phyloP scores from a whole-genome alignment of 1,140 invertebrate species.

The Brachionus asplanchnoidis region DNA sequence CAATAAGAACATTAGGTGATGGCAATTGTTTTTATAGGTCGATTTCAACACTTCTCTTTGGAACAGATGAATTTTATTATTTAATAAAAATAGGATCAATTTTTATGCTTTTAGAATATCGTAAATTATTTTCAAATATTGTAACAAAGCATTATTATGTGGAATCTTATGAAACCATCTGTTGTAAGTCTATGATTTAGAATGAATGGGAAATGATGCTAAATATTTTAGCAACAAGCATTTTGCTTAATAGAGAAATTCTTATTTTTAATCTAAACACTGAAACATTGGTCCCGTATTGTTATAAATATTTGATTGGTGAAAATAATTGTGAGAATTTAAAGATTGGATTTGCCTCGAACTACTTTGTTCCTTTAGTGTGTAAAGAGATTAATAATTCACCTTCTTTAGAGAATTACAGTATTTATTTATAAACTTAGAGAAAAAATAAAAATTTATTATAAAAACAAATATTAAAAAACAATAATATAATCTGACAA shows the following conservation, averaged over 20 bases:
- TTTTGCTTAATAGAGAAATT: neutral
- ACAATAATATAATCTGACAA: too few relatives aligned
- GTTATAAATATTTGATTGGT: neutral
- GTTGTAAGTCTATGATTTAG: neutral
- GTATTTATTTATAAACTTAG: neutral
- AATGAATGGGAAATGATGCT: constrained; percentile 19
- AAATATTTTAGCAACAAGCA: neutral
- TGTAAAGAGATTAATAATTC: neutral
- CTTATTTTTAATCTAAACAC: neutral
- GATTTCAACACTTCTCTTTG: neutral
- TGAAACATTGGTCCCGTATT: neutral
- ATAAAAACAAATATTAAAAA: neutral
- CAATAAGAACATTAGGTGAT: neutral
- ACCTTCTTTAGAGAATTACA: neutral
- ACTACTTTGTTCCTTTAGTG: neutral
- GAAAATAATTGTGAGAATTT: neutral
- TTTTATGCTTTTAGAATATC: neutral
- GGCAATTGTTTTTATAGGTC: too few relatives aligned
- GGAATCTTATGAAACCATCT: neutral
- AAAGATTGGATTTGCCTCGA: neutral
- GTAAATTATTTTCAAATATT: neutral
- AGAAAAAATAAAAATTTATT: neutral
- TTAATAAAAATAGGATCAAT: neutral
- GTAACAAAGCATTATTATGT: neutral
- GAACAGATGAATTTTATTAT: neutral